Conservation (phyloP, 2,888 invertebrate genomes). For the Cinara cedri region DNA sequence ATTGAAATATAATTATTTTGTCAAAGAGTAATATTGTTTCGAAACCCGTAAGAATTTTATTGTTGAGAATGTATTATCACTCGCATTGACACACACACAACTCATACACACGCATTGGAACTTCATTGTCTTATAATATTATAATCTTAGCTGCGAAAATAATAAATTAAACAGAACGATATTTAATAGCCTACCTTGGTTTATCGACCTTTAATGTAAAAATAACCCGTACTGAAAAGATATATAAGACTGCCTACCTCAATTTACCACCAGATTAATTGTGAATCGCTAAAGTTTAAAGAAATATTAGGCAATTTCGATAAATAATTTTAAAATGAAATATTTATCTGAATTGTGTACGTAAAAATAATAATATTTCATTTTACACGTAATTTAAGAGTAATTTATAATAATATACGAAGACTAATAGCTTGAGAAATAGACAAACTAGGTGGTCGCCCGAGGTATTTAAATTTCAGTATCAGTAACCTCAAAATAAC, state of each 20-base stretch:
- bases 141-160: neutral
- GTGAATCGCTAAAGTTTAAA: no score
- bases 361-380: neutral
- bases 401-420: no score
- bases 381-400: neutral
- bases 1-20: conserved; percentile 26
- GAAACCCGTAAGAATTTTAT: conserved; percentile 28
- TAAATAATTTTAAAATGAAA: neutral
- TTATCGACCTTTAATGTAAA: no score
- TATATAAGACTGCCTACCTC: no score
- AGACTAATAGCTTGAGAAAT: neutral
- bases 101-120: conserved; percentile 26
- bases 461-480: neutral
- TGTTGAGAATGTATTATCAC: neutral
- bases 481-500: neutral
- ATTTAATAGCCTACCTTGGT: neutral
- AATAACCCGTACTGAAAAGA: no score
- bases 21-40: conserved; percentile 33
- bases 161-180: conserved; percentile 23
- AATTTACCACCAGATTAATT: no score
- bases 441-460: neutral
- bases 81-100: no score
- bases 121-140: conserved; percentile 20
- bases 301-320: neutral
- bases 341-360: neutral